phyloP scores from a whole-genome alignment of 30 jellyfish, hydroid and myxozoan species.

The Nemopilema nomurai region DNA sequence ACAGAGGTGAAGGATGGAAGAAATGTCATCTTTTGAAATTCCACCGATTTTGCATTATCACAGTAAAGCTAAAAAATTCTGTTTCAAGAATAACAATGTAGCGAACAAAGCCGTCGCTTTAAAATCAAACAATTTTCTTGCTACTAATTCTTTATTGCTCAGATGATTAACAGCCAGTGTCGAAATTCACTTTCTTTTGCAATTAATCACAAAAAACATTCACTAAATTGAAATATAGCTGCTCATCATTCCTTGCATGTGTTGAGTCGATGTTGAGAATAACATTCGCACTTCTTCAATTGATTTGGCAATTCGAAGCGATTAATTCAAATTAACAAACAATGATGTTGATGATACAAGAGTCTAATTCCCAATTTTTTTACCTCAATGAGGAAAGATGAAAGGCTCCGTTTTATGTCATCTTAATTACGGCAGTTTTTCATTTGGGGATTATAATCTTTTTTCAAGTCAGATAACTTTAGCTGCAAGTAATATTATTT shows the following conservation, averaged over 20 bases:
- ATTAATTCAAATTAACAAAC: constrained; percentile 6
- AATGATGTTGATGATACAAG: constrained; percentile 22
- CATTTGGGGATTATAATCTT: not conserved
- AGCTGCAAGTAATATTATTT: not conserved
- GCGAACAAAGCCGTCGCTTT: not conserved
- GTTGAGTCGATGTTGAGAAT: not conserved
- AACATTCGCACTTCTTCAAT: constrained; percentile 1
- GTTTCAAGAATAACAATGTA: not conserved
- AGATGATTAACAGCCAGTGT: not conserved
- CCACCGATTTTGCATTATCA: not conserved
- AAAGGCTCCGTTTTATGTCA: constrained; percentile 29
- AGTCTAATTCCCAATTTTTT: constrained; percentile 17
- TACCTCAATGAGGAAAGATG: not conserved
- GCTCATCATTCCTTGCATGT: not conserved
- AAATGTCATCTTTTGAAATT: not conserved
- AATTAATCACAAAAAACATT: not conserved
- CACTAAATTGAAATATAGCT: not conserved
- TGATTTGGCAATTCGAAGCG: constrained; percentile 20
- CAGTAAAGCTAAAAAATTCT: not conserved
- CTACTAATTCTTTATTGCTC: not conserved
- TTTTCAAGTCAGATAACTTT: not conserved
- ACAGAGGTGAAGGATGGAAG: not conserved
- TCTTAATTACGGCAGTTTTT: not conserved
- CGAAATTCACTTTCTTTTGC: not conserved
- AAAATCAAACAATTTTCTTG: not conserved